These are phyloP conservation scores for Rhynchomys soricoides DNA, from an alignment of 2,113 vertebrate species.

Conservation along the genomic window DNA sequence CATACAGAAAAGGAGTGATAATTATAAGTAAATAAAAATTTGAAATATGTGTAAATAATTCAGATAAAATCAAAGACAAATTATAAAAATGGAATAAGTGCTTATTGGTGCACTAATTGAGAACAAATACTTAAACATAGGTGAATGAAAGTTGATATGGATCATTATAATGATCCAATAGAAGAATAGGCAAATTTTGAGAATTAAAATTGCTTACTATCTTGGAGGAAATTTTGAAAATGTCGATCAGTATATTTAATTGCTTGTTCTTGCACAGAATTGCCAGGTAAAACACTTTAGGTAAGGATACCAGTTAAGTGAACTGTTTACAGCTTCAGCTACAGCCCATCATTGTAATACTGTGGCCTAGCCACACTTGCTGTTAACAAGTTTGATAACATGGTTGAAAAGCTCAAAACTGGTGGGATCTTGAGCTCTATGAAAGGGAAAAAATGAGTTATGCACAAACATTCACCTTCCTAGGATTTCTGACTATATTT, in stretches of 20 bases:
- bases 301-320: neutral
- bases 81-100: neutral
- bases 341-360: no score
- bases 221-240: neutral
- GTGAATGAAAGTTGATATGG: neutral
- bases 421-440: no score
- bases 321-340: neutral
- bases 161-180: neutral
- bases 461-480: neutral
- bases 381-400: neutral
- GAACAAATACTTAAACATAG: neutral
- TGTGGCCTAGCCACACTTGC: neutral
- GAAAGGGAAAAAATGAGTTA: neutral
- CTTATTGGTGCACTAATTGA: neutral
- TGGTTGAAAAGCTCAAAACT: neutral
- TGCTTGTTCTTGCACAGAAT: neutral
- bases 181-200: neutral
- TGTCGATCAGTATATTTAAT: neutral
- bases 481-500: neutral
- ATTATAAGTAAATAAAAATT: neutral
- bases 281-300: neutral
- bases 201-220: neutral
- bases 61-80: neutral
- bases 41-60: neutral
- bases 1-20: neutral